phyloP scores from a whole-genome alignment of 2,113 vertebrate genomes.

The Isichthys henryi region DNA sequence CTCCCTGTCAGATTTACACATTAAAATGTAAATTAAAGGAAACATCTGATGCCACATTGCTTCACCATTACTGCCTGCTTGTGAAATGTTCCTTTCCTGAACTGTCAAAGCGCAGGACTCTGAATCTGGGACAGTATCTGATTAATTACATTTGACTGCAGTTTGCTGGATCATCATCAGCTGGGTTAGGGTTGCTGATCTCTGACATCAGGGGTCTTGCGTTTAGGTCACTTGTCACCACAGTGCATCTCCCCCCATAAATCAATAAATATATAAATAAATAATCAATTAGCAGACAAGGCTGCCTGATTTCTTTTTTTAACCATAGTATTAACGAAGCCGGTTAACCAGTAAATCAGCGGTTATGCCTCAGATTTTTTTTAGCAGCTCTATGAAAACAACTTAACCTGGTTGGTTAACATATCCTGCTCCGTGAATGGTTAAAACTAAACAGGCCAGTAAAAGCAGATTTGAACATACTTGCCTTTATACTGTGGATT shows the following conservation, averaged over 20 bases:
- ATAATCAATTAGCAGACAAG: not conserved
- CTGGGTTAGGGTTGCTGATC: too few species aligned
- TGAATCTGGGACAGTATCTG: not conserved
- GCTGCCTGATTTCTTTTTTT: not conserved
- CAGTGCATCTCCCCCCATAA: not conserved
- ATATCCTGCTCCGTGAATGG: not conserved
- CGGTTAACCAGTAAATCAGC: not conserved
- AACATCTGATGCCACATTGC: not conserved
- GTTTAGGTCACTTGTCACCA: not conserved
- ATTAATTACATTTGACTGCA: not conserved
- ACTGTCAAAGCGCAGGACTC: not conserved
- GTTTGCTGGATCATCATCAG: not conserved
- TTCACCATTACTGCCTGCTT: not conserved
- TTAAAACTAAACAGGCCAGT: not conserved
- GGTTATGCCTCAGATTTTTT: not conserved
- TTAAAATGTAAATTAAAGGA: not conserved
- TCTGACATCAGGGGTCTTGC: not conserved
- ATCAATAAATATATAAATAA: not conserved
- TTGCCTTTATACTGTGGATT: too few species aligned
- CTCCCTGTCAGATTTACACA: slow-evolving; percentile 1
- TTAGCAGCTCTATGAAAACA: not conserved
- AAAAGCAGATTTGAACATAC: not conserved
- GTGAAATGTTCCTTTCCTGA: not conserved
- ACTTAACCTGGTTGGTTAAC: not conserved
- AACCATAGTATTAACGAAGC: not conserved